phyloP scores from a whole-genome alignment of 2,113 vertebrate species.

The Hippolais icterina region DNA sequence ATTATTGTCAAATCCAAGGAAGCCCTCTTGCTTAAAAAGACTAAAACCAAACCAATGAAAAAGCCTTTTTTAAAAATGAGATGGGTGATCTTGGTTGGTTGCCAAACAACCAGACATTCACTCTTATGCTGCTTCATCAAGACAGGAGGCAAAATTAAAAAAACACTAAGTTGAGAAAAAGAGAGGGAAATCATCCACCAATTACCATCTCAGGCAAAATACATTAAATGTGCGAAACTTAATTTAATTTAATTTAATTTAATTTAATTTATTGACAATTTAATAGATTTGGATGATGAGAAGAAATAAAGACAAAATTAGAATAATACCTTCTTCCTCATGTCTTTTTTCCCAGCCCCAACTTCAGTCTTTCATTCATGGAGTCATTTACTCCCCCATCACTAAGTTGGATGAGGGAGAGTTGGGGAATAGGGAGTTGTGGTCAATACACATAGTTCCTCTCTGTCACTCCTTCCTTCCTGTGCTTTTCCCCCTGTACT shows the following conservation, averaged over 20 bases:
- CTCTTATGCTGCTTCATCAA: neutral
- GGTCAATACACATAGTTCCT: neutral
- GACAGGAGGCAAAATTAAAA: neutral
- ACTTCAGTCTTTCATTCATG: neutral
- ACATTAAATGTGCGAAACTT: neutral
- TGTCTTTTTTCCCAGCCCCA: neutral
- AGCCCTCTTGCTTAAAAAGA: neutral
- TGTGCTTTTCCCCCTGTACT: neutral
- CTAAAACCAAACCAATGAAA: neutral
- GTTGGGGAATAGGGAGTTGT: rapidly evolving
- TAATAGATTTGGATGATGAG: neutral
- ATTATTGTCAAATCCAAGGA: neutral
- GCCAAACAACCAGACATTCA: neutral
- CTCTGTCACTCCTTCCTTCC: neutral
- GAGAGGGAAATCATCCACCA: neutral
- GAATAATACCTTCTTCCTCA: neutral
- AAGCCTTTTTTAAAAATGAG: neutral
- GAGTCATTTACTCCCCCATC: neutral
- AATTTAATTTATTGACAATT: neutral
- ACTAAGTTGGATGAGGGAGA: rapidly evolving
- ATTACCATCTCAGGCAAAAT: neutral
- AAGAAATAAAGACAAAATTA: neutral
- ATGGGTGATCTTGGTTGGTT: neutral
- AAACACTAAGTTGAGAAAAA: neutral
- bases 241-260: neutral